Percentiles rank a stretch among this genome's conserved stretches.
Evolutionary conservation across 2,797 vertebrate species (phyloP).

Genomic region (Sebastes variabilis): DNA sequence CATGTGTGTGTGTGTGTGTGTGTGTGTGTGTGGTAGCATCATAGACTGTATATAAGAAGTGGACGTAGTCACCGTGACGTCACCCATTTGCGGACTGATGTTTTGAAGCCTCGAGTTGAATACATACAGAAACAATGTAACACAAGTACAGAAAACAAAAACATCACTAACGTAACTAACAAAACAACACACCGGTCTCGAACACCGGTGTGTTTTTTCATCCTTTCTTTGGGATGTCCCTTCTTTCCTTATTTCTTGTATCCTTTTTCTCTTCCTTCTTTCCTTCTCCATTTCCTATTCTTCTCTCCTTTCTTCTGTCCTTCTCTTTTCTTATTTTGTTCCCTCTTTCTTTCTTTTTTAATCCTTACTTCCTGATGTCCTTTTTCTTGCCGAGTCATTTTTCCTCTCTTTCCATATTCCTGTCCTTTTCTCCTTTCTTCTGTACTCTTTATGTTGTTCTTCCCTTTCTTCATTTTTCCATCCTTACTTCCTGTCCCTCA

Average conservation of each 20-base stretch:
- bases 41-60: no score
- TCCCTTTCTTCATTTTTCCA: background rate
- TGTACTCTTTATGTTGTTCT: background rate
- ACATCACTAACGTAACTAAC: no score
- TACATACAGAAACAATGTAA: accelerated
- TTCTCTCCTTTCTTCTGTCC: background rate
- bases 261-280: background rate
- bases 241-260: background rate
- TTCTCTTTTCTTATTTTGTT: background rate
- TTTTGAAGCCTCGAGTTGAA: no score
- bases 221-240: background rate
- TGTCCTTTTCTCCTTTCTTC: background rate
- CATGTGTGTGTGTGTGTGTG: no score
- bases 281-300: background rate
- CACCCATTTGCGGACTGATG: no score
- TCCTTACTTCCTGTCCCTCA: background rate
- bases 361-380: background rate
- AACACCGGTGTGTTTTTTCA: no score
- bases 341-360: background rate
- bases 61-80: no score
- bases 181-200: no score
- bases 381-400: background rate
- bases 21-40: background rate
- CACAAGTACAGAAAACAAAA: no score
- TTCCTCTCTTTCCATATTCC: background rate